These are phyloP conservation scores for Phataginus tricuspis DNA, from an alignment of 2,797 vertebrate species.

Conservation along the genomic window DNA sequence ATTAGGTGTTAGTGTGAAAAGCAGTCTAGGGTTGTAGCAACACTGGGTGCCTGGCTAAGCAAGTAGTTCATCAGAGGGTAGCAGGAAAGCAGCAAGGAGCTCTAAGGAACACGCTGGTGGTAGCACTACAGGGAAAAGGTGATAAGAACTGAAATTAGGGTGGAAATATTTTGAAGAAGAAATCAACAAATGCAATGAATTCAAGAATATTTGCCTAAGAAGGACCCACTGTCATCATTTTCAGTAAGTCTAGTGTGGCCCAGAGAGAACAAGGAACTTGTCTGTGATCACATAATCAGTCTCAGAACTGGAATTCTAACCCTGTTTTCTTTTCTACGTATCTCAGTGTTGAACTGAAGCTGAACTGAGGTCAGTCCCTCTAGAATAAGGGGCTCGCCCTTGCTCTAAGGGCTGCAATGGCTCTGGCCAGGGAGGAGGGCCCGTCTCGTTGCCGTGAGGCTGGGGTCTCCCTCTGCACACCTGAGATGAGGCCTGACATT, in stretches of 20 bases:
- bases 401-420: not conserved
- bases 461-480: not conserved
- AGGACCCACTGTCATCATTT: not conserved
- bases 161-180: not conserved
- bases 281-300: not conserved
- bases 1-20: not conserved
- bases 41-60: not conserved
- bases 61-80: not conserved
- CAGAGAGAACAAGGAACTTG: not conserved
- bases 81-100: not conserved
- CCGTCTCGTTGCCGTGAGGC: not conserved
- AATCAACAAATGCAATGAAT: not conserved
- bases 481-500: not conserved
- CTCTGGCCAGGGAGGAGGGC: not conserved
- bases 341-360: not conserved
- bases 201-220: not conserved
- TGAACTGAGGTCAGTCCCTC: not conserved
- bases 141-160: not conserved
- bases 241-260: not conserved
- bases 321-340: not conserved
- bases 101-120: not conserved
- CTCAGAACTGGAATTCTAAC: not conserved
- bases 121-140: not conserved
- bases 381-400: not conserved
- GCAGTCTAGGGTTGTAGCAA: not conserved